phyloP scores from a whole-genome alignment of 2,888 invertebrate species.

The Drosophila quinaria region DNA sequence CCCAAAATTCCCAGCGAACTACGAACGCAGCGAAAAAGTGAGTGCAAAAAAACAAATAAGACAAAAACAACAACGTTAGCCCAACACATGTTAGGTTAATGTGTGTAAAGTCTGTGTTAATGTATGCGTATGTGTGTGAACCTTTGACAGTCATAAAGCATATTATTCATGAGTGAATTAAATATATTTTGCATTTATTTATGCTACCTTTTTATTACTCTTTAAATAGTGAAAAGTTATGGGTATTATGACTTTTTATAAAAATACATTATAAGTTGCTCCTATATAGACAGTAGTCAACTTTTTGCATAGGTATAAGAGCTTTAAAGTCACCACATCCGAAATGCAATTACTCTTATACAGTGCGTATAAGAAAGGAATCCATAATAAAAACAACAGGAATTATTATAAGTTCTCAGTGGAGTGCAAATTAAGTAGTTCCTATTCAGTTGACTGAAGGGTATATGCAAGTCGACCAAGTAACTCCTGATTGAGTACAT shows the following conservation, averaged over 20 bases:
- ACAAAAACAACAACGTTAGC: conserved; percentile 14
- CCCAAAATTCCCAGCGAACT: conserved; percentile 81
- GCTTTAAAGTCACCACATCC: not conserved
- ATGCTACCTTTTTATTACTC: conserved; percentile 4
- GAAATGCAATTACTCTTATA: not conserved
- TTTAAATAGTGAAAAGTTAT: not conserved
- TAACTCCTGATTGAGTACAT: too few species aligned
- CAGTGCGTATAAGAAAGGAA: not conserved
- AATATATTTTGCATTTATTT: conserved; percentile 16
- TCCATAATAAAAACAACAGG: not conserved
- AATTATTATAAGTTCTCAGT: too few species aligned
- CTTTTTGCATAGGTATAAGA: not conserved
- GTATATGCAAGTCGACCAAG: too few species aligned
- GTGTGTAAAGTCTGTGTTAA: not conserved
- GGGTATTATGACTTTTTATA: not conserved
- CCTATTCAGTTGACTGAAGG: too few species aligned
- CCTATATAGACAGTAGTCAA: not conserved
- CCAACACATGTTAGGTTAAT: not conserved
- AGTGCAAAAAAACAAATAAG: conserved; percentile 69
- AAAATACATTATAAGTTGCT: not conserved
- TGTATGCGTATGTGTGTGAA: conserved; percentile 6
- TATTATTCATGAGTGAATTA: conserved; percentile 19
- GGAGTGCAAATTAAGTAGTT: too few species aligned
- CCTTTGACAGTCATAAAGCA: conserved; percentile 8
- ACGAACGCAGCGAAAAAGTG: conserved; percentile 84